These are phyloP conservation scores for Agrenia bidenticulata DNA, from an alignment of 2,888 invertebrate species.

Conservation along the genomic window DNA sequence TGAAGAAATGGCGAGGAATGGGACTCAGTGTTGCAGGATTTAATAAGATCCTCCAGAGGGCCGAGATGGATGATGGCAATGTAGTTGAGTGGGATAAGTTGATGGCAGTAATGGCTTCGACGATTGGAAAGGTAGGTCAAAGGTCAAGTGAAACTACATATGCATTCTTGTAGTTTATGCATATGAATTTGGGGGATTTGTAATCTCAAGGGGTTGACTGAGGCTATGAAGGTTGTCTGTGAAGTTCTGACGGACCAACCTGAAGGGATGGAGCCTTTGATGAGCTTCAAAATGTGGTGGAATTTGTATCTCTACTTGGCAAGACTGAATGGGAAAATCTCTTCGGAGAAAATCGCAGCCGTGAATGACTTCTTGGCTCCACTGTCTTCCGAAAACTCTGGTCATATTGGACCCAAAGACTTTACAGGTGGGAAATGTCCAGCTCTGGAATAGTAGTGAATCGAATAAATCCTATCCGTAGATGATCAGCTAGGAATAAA, in stretches of 20 bases:
- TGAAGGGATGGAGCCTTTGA: slow-evolving; percentile 11
- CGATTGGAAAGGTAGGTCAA: slow-evolving; percentile 14
- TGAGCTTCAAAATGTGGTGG: slow-evolving; percentile 6
- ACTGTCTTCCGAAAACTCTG: not conserved
- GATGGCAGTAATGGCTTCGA: slow-evolving; percentile 7
- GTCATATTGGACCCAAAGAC: slow-evolving; percentile 14
- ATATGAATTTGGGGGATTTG: too few species aligned
- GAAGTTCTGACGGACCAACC: slow-evolving; percentile 6
- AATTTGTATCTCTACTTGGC: slow-evolving; percentile 8
- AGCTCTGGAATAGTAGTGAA: not conserved
- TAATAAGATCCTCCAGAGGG: not conserved
- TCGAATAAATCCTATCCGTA: too few species aligned
- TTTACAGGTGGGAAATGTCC: slow-evolving; percentile 6
- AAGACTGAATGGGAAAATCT: not conserved
- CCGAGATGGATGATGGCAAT: not conserved
- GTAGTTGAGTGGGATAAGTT: slow-evolving; percentile 12
- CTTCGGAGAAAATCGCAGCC: not conserved
- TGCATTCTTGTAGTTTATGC: not conserved
- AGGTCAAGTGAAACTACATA: too few species aligned
- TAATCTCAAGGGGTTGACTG: slow-evolving; percentile 1
- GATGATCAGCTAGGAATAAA: too few species aligned
- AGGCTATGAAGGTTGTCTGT: slow-evolving; percentile 10
- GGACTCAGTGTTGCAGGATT: not conserved
- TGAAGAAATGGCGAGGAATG: slow-evolving; percentile 1
- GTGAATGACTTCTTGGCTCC: not conserved